Evolutionary conservation across 92 coral and sea anemone genomes (phyloP).

Genomic region (Scolanthus callimorphus): DNA sequence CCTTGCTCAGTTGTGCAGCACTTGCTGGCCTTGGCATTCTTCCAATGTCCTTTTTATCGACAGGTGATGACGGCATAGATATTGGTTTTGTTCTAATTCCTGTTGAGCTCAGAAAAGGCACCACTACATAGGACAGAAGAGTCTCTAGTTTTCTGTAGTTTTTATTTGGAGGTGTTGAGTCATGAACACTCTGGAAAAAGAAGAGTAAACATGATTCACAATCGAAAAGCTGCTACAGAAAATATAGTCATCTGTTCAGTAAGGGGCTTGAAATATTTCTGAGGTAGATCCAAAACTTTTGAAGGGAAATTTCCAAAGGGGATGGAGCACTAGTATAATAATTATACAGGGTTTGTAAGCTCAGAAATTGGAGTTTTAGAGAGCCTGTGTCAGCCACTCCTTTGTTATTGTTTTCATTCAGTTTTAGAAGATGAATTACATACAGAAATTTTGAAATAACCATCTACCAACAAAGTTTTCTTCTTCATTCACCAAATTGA

Average conservation of each 20-base stretch:
- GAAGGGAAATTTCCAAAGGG: background rate
- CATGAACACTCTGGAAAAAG: conserved; percentile 81
- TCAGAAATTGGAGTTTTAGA: too few species aligned
- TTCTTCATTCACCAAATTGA: too few species aligned
- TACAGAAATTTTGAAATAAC: too few species aligned
- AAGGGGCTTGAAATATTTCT: too few species aligned
- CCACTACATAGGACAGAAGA: conserved; percentile 76
- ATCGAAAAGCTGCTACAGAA: background rate
- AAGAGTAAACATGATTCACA: background rate
- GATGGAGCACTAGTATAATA: too few species aligned
- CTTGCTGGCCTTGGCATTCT: conserved; percentile 16
- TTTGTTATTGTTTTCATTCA: too few species aligned
- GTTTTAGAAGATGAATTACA: too few species aligned
- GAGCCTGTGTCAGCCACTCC: too few species aligned
- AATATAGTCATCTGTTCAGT: too few species aligned
- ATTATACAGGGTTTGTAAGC: too few species aligned
- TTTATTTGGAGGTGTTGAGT: conserved; percentile 50
- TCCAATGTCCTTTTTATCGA: conserved; percentile 8
- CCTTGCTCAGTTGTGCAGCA: conserved; percentile 29
- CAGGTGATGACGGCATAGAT: conserved; percentile 6
- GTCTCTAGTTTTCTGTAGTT: conserved; percentile 84
- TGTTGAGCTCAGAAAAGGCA: conserved; percentile 86
- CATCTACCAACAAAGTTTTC: too few species aligned
- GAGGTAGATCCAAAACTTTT: too few species aligned
- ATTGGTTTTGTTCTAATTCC: conserved; percentile 62